A percentile compares a stretch with the other conserved stretches of the same genome.
phyloP scores from a whole-genome alignment of 2,797 vertebrate genomes.

The Odontamblyopus lacepedii region DNA sequence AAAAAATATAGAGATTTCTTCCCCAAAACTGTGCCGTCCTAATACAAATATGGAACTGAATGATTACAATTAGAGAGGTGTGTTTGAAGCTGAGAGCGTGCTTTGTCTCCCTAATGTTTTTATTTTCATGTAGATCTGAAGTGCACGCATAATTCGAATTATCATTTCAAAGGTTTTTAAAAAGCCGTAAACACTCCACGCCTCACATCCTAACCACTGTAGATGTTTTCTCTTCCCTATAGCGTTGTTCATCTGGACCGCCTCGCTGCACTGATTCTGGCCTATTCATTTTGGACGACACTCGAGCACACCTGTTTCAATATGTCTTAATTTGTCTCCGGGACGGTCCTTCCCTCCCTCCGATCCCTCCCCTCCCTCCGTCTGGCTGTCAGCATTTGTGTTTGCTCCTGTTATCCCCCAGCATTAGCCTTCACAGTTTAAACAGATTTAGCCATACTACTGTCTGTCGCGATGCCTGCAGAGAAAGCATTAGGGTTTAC shows the following conservation, averaged over 20 bases:
- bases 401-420: conserved; percentile 57
- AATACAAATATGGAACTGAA: conserved; percentile 14
- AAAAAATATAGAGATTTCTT: too few relatives aligned
- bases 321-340: conserved; percentile 59
- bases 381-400: conserved; percentile 44
- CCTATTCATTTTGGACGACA: conserved; percentile 54
- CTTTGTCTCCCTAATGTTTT: conserved; percentile 44
- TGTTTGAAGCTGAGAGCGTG: conserved; percentile 34
- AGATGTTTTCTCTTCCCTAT: conserved; percentile 40
- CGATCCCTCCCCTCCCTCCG: conserved; percentile 13
- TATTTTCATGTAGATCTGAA: conserved; percentile 46
- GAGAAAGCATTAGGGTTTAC: conserved; percentile 46
- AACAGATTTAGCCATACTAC: conserved; percentile 57
- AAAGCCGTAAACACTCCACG: conserved; percentile 51
- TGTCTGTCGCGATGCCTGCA: conserved; percentile 53
- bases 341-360: conserved; percentile 11
- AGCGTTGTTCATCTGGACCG: conserved; percentile 36
- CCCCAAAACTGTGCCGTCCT: neutral
- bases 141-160: conserved; percentile 45
- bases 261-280: conserved; percentile 41
- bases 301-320: conserved; percentile 55
- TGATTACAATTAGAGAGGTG: conserved; percentile 13
- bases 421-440: conserved; percentile 64
- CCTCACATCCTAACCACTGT: conserved; percentile 46
- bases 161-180: conserved; percentile 56